These are phyloP conservation scores for Aleadryas rufinucha DNA, from an alignment of 2,113 vertebrate genomes.

Conservation along the genomic window DNA sequence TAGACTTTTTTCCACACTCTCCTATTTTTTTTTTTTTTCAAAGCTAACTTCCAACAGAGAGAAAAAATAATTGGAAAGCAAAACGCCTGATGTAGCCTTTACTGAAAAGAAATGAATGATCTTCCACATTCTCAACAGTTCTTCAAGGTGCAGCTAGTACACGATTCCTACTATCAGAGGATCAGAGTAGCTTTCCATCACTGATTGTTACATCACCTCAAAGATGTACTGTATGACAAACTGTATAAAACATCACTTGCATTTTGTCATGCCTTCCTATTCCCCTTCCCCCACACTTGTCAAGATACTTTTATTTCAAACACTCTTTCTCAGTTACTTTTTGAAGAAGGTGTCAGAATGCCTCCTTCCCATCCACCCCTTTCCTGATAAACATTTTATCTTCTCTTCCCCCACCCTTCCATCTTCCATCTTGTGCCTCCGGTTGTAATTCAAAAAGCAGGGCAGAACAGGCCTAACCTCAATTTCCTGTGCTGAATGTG, in stretches of 20 bases:
- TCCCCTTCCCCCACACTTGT: background rate
- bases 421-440: background rate
- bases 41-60: background rate
- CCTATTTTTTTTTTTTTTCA: background rate
- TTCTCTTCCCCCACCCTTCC: background rate
- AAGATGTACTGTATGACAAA: background rate
- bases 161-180: background rate
- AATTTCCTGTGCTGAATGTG: slow-evolving; percentile 43
- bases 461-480: slow-evolving; percentile 41
- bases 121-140: background rate
- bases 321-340: background rate
- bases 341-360: background rate
- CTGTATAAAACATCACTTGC: background rate
- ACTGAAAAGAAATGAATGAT: background rate
- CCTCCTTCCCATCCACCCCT: background rate
- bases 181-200: background rate
- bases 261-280: background rate
- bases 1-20: background rate
- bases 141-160: background rate
- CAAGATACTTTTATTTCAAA: background rate
- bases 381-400: background rate
- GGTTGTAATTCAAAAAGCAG: background rate
- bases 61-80: background rate
- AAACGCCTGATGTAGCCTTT: background rate
- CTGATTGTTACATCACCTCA: background rate